phyloP scores from a whole-genome alignment of 1,140 invertebrate species.

The Megalopta genalis region DNA sequence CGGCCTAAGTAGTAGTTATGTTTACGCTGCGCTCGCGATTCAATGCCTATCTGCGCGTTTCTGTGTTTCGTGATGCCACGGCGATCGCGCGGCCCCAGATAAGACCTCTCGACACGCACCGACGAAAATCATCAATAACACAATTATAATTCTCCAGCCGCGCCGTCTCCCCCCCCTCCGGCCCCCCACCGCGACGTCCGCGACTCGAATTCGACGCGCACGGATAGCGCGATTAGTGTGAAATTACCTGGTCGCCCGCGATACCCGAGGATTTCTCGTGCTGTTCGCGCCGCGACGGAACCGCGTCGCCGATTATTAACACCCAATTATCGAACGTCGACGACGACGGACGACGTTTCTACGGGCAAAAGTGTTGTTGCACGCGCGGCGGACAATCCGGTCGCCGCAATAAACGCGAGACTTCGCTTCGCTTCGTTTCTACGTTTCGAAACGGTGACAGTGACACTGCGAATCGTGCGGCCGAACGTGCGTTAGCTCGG shows the following conservation, averaged over 20 bases:
- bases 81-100: neutral
- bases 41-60: slow-evolving; percentile 30
- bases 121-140: neutral
- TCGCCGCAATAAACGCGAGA: no score
- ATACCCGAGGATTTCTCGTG: neutral
- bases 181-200: neutral
- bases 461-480: neutral
- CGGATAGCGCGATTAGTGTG: no score
- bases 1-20: slow-evolving; percentile 56
- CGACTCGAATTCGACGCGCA: no score
- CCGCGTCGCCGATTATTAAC: neutral
- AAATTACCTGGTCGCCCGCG: no score
- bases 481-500: no score
- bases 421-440: neutral
- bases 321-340: neutral
- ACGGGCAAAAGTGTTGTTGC: neutral
- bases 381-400: no score
- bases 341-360: neutral
- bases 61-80: slow-evolving; percentile 1
- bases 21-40: slow-evolving; percentile 57
- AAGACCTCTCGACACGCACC: neutral
- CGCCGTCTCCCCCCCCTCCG: no score
- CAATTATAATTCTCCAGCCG: neutral
- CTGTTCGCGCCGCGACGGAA: no score
- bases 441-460: neutral